Base-by-base conservation (phyloP, 2,888 invertebrate genomes). In the Brenthis ino region DNA sequence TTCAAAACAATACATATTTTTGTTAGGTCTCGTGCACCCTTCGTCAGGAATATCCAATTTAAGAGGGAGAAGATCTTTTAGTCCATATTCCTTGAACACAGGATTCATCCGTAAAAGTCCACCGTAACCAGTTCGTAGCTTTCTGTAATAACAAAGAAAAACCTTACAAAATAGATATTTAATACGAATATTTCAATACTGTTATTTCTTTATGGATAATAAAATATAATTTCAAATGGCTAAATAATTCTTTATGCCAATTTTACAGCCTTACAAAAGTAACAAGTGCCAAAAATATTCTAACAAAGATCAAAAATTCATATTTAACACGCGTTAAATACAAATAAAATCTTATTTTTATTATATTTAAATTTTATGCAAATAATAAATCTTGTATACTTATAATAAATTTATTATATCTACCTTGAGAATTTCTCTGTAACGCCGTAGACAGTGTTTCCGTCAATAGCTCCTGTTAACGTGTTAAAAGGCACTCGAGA, bases 1-100 rank as follows among this genome's bases (percentile, higher is more conserved):
- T 94, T 98, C 98, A 81, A 98, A 98, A 84, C 98, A 98, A 85
- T 95, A 98, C 96, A 98, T 97, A 74, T 97, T 96, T 81, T 95
- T 95, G 85, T 98, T 97, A 0, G 97, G 97, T 68, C 98, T 94
- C 2, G 97, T 97, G 86, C 98, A 98, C 50, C 98, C 98, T 92
- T 98, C 98, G 82, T 98, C 98, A 16, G 98, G 98, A 76, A 97
- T 96, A 80, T 98, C 97, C 64, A 97, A 92, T 85, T 98, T 98
- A 63, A 98, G 89, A 0, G 98, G 98, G 55, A 98, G 88, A 74
- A 98, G 91, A 82, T 98, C 98, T 83, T 97, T 98, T 0, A 98
- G 93, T 0, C 97, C 97, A 76, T 97, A 97, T 80, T 97, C 96
- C 72, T 95, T 94, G 88, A 98, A 98, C 0, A 96, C 97, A 14